A percentile compares a stretch with the other conserved stretches of the same genome.
Conservation (phyloP, 1,140 invertebrate genomes). For the Philopotamus ludificatus region DNA sequence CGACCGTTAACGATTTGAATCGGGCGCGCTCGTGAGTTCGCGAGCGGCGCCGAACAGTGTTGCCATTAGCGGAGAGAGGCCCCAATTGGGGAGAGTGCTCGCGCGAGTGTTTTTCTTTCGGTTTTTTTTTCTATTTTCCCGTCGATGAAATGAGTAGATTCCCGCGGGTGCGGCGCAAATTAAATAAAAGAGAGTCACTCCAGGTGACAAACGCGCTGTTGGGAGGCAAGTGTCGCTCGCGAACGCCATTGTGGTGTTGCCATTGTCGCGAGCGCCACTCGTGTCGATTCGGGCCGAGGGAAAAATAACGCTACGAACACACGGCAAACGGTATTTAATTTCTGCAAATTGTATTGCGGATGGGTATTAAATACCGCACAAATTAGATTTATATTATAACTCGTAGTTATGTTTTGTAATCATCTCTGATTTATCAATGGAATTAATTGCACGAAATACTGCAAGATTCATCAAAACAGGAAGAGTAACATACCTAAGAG, state of each 20-base stretch:
- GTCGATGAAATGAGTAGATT: not conserved
- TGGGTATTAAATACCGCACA: too few species aligned
- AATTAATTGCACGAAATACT: too few species aligned
- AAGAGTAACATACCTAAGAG: too few species aligned
- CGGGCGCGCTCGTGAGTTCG: not conserved
- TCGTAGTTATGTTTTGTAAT: too few species aligned
- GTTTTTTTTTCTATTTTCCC: too few species aligned
- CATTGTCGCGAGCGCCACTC: conserved; percentile 27
- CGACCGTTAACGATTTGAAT: not conserved
- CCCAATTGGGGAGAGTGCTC: not conserved
- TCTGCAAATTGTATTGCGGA: too few species aligned
- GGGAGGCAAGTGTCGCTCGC: conserved; percentile 15
- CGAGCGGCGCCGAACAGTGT: too few species aligned
- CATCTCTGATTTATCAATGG: too few species aligned
- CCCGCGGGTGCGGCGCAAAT: not conserved
- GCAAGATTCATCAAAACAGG: too few species aligned
- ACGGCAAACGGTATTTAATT: too few species aligned
- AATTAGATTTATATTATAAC: too few species aligned
- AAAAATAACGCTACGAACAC: not conserved
- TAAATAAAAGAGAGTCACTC: conserved; percentile 23
- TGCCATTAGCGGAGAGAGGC: too few species aligned
- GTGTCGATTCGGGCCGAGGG: not conserved
- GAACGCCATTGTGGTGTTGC: conserved; percentile 14
- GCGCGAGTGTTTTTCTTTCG: not conserved
- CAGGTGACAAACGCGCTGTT: conserved; percentile 22